phyloP scores from a whole-genome alignment of 2,113 vertebrate genomes.

The Dasyurus viverrinus region DNA sequence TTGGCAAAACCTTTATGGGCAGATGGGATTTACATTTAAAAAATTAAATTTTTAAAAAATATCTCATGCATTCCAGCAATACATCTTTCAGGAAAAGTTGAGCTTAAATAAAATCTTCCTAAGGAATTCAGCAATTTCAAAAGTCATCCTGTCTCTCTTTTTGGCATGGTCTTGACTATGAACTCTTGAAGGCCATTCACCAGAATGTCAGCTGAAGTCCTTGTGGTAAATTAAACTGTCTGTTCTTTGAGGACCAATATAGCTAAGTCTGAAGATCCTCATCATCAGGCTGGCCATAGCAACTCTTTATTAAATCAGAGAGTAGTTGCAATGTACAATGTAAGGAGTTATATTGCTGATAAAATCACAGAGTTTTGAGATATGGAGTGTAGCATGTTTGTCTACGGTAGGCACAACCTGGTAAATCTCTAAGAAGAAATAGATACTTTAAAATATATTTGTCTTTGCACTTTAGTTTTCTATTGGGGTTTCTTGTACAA shows the following conservation, averaged over 20 bases:
- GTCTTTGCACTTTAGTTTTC: constrained; percentile 2
- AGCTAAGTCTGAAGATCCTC: too few species aligned
- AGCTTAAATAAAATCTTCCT: constrained; percentile 44
- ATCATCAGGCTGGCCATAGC: not conserved
- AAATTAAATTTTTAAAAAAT: constrained; percentile 41
- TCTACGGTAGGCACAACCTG: not conserved
- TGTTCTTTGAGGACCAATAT: too few species aligned
- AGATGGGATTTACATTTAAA: not conserved
- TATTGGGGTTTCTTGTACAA: not conserved
- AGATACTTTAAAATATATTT: constrained; percentile 14
- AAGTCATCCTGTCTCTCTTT: too few species aligned
- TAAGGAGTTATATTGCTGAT: not conserved
- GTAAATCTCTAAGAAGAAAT: constrained; percentile 25
- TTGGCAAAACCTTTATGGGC: not conserved
- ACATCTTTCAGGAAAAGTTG: constrained; percentile 7
- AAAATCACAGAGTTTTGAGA: not conserved
- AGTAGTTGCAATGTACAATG: not conserved
- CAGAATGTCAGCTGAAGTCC: too few species aligned
- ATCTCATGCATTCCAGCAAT: constrained; percentile 9
- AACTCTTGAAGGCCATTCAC: too few species aligned
- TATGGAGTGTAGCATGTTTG: constrained; percentile 1
- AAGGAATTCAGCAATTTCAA: not conserved
- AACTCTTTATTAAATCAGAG: not conserved
- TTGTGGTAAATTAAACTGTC: too few species aligned
- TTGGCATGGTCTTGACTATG: too few species aligned